These are phyloP conservation scores for Panzeria rudis DNA, from an alignment of 2,888 invertebrate genomes.

Conservation along the genomic window DNA sequence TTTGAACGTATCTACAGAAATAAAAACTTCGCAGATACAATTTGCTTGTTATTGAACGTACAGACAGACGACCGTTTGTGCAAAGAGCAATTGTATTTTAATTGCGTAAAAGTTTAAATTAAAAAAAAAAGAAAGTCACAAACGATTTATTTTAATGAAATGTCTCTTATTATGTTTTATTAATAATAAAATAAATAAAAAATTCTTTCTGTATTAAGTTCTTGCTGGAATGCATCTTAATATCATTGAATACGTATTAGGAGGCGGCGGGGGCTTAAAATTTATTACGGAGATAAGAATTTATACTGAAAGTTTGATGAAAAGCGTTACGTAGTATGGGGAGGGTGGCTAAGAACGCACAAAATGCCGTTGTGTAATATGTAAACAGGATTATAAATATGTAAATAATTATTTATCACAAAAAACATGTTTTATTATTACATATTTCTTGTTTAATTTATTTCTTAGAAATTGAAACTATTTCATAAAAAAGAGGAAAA, in stretches of 20 bases:
- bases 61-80: slow-evolving; percentile 3
- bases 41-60: slow-evolving; percentile 6
- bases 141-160: not conserved
- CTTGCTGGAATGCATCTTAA: not conserved
- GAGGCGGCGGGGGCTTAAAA: no score
- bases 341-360: no score
- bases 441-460: not conserved
- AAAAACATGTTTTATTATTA: not conserved
- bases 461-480: slow-evolving; percentile 46
- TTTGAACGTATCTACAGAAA: not conserved
- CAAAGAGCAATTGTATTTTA: slow-evolving; percentile 49
- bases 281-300: no score
- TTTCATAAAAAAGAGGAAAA: slow-evolving; percentile 35
- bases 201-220: slow-evolving; percentile 18
- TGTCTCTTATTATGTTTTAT: slow-evolving; percentile 31
- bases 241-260: no score
- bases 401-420: slow-evolving; percentile 2
- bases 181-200: slow-evolving; percentile 10
- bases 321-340: no score
- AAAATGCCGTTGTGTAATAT: no score
- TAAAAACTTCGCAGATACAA: not conserved
- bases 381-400: not conserved
- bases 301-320: no score
- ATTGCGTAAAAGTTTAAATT: slow-evolving; percentile 48
- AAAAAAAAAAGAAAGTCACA: not conserved